Evolutionary conservation across 2,797 vertebrate species (phyloP), one percentile per base, ranked within the genome.

Genomic region (Dermochelys coriacea): DNA sequence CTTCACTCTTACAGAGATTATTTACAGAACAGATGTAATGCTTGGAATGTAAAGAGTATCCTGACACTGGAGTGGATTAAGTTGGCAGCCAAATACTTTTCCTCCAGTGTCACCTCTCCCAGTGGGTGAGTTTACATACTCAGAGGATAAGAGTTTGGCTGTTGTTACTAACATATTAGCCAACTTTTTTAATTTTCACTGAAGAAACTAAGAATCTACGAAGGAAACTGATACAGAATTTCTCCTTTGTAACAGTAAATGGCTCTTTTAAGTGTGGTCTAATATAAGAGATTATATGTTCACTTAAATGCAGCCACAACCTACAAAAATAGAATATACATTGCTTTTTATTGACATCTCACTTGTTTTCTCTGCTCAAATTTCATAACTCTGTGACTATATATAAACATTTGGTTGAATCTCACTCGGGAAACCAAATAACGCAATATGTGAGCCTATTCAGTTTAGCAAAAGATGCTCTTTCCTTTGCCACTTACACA

Each of bases 21-120:
- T 98, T 98, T 97, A 98, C 95, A 98, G 97, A 98, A 96, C 92
- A 97, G 94, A 96, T 94, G 89, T 93, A 96, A 97, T 91, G 87
- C 87, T 96, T 93, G 89, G 93, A 98, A 98, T 97, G 80, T 93
- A 89, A 95, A 85, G 29, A 74, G 45, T 82, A 97, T 97, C 95
- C 87, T 84, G 95, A 86, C 41, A 84, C 19, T 87, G 86, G 79
- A 84, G 87, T 91, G 88, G 84, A 85, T 94, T 88, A 75, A 75
- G 82, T 87, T 92, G 41, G 49, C 90, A 95, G 88, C 50, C 88
- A 94, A 88, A 71, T 81, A 34, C 52, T 93, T 90, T 68, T 93
- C 83, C 81, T 51, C 68, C 14, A 2, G 19, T 80, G 49, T 89
- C 85, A 83, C 59, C n/a, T 87, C 49, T 93, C 74, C 50, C 31